Evolutionary conservation across 30 jellyfish, hydroid and myxozoan genomes (phyloP), one percentile per base, ranked within the genome.

Genomic region (Hydractinia echinata): DNA sequence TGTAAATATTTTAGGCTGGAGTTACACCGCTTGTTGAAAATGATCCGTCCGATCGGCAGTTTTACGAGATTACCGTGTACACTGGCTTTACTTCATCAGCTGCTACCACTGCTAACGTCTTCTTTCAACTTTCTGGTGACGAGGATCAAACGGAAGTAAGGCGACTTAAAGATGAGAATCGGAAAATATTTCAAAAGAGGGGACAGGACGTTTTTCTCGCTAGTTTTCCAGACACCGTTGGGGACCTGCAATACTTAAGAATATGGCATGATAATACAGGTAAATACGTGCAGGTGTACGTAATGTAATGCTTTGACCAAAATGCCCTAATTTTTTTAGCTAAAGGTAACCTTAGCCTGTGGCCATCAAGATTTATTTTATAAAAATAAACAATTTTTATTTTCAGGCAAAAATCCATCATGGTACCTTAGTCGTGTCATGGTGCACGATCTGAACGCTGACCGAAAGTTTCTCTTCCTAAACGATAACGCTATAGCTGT

Each of bases 261-360:
- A 79, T 92, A 10, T 92, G 98, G 98, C 98, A 92, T 61, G 95
- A 87, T 62, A 92, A 92, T 70, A 79, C 98, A 0, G 98, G 98
- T 10, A 15, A 20, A 8, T 30, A 2, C 44, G 2, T 30, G 44
- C 44, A 2, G 44, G 44, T 30, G 2, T 30, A 2, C 44, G 2
- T 30, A 30, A 30, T 30, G 44, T 30, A 0, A 30, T 30, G 44
- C 44, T 30, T 30, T 30, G 44, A 30, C 44, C 44, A 30, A 30
- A 30, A 30, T 30, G 44, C 44, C 44, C 44, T 30, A 30, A 30
- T 30, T 30, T 30, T 30, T 30, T 30, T 30, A 30, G 44, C 44
- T 30, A 30, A 30, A 30, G 1, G 44, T 30, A 30, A 2, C 44
- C 2, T 30, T 2, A 30, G 44, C 44, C 1, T 30, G 44, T 30